These are phyloP conservation scores for Puffinus mauretanicus DNA, from an alignment of 2,113 vertebrate species.

Conservation along the genomic window DNA sequence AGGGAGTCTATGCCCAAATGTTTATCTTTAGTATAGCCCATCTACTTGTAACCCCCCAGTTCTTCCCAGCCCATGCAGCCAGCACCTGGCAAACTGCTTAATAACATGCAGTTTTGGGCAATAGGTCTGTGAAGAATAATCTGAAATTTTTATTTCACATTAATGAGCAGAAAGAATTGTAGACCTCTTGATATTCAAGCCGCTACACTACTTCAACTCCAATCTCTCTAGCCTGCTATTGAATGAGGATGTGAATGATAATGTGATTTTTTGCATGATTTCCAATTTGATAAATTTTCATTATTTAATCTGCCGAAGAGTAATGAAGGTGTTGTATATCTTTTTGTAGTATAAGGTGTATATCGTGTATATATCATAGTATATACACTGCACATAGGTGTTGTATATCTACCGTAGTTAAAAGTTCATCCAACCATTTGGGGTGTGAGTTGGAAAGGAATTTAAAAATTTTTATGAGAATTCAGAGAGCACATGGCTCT, in stretches of 20 bases:
- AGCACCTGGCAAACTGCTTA: neutral
- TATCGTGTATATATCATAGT: neutral
- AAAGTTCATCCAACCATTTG: neutral
- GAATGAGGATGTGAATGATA: neutral
- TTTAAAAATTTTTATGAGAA: neutral
- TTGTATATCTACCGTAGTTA: neutral
- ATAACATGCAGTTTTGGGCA: neutral
- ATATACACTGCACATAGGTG: neutral
- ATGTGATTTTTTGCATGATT: neutral
- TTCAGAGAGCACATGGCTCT: neutral
- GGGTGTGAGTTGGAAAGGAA: neutral
- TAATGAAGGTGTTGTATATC: neutral
- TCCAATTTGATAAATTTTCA: neutral
- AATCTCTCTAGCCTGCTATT: neutral
- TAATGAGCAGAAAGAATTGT: conserved; percentile 4
- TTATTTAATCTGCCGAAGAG: neutral
- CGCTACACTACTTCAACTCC: neutral
- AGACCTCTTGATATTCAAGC: neutral
- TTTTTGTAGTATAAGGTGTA: neutral
- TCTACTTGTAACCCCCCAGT: neutral
- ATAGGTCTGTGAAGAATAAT: neutral
- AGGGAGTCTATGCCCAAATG: neutral
- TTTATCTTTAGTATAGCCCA: neutral
- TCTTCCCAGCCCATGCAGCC: neutral
- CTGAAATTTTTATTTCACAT: neutral